These are phyloP conservation scores for Formica aserva DNA, from an alignment of 2,888 invertebrate species.

Conservation along the genomic window DNA sequence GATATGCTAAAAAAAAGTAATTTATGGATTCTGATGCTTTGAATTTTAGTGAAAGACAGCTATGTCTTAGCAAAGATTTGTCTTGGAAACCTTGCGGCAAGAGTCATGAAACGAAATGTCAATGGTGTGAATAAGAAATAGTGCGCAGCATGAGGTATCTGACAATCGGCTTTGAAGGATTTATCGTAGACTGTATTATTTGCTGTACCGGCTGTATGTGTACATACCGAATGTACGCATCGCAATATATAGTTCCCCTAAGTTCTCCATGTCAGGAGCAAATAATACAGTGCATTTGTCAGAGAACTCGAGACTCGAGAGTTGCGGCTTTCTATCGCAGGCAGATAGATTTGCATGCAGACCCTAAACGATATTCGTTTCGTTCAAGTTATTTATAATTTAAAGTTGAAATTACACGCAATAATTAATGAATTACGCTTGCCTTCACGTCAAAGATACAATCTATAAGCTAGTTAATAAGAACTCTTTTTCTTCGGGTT, in stretches of 20 bases:
- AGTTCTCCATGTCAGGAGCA: slow-evolving; percentile 27
- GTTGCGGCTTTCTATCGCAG: slow-evolving; percentile 2
- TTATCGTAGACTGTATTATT: slow-evolving; percentile 28
- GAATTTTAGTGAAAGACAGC: background rate
- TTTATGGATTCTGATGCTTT: background rate
- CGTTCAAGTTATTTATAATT: too few species aligned
- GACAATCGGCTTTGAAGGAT: slow-evolving; percentile 23
- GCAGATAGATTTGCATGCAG: background rate
- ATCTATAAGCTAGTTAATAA: background rate
- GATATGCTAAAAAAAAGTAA: background rate
- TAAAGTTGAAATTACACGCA: slow-evolving; percentile 4
- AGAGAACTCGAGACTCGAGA: slow-evolving; percentile 25
- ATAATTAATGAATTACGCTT: slow-evolving; percentile 28
- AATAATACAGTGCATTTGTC: slow-evolving; percentile 40
- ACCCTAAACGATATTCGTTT: background rate
- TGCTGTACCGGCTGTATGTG: background rate
- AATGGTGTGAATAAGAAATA: slow-evolving; percentile 16
- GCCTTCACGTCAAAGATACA: background rate
- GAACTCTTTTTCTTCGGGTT: slow-evolving; percentile 1
- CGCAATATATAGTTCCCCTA: slow-evolving; percentile 16
- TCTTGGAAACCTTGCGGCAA: background rate
- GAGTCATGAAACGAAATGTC: background rate
- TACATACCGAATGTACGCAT: background rate
- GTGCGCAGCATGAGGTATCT: background rate
- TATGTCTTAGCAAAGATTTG: background rate